Evolutionary conservation across 2,888 invertebrate species (phyloP).

Genomic region (Zhengitettix transpicula): DNA sequence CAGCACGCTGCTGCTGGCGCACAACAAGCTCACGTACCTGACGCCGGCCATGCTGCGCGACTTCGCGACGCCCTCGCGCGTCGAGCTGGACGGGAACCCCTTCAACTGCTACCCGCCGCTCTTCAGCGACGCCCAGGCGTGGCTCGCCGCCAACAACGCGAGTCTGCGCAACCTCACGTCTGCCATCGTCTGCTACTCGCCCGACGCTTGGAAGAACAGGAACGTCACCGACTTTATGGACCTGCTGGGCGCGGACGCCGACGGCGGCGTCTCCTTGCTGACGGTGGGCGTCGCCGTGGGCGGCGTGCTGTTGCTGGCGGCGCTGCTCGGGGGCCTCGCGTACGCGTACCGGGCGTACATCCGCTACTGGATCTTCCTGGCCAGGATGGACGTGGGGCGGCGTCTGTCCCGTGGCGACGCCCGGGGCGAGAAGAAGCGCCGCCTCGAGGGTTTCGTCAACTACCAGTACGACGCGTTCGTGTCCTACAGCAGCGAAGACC

Average conservation of each 20-base stretch:
- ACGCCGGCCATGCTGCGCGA: conserved; percentile 39
- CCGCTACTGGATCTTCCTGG: conserved; percentile 37
- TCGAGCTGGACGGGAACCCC: conserved; percentile 35
- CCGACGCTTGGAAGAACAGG: conserved; percentile 29
- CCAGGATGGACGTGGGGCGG: conserved; percentile 33
- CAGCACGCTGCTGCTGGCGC: conserved; percentile 25
- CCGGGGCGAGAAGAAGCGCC: conserved; percentile 7
- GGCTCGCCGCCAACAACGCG: not conserved
- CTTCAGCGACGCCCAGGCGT: conserved; percentile 21
- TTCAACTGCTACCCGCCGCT: conserved; percentile 36
- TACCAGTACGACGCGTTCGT: conserved; percentile 43
- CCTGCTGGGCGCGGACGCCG: not conserved
- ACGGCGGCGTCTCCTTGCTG: not conserved
- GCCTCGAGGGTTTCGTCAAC: conserved; percentile 9
- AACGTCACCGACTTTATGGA: conserved; percentile 1
- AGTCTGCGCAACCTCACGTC: not conserved
- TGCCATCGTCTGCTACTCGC: conserved; percentile 30
- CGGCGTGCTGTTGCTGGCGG: not conserved
- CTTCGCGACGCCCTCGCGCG: conserved; percentile 28
- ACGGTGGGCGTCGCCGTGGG: not conserved
- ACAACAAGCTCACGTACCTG: conserved; percentile 38
- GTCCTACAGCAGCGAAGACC: conserved; percentile 41
- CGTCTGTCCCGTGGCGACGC: conserved; percentile 18
- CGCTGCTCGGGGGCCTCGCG: not conserved
- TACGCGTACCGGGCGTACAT: conserved; percentile 22